Conservation (phyloP, 2,113 vertebrate genomes). For the Orycteropus afer region DNA sequence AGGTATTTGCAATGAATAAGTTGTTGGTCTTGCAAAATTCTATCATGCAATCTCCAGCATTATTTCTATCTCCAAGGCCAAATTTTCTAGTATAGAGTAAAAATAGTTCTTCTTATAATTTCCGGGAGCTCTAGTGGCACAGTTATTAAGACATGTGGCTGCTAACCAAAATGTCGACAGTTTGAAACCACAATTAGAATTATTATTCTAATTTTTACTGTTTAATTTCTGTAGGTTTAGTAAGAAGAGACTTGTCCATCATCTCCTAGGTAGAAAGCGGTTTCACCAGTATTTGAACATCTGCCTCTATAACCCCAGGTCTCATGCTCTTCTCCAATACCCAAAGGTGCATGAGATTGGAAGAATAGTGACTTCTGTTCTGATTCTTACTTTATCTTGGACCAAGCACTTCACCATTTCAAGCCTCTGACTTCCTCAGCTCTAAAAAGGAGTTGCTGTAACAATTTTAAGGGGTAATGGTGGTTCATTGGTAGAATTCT, state of each 20-base stretch:
- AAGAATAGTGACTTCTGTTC: neutral
- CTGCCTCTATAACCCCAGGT: neutral
- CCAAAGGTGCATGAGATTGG: neutral
- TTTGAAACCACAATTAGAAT: no score
- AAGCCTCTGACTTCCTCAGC: neutral
- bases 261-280: neutral
- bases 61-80: no score
- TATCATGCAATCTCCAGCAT: no score
- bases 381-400: neutral
- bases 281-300: neutral
- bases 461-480: neutral
- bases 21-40: no score
- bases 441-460: neutral
- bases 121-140: no score
- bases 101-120: no score
- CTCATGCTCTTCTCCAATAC: neutral
- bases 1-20: no score
- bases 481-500: neutral
- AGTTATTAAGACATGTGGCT: no score
- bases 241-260: neutral
- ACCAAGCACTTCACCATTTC: neutral
- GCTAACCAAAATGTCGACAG: no score
- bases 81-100: no score
- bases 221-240: neutral
- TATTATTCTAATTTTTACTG: neutral